Evolutionary conservation across 1,140 invertebrate species (phyloP).

Genomic region (Artemia franciscana): DNA sequence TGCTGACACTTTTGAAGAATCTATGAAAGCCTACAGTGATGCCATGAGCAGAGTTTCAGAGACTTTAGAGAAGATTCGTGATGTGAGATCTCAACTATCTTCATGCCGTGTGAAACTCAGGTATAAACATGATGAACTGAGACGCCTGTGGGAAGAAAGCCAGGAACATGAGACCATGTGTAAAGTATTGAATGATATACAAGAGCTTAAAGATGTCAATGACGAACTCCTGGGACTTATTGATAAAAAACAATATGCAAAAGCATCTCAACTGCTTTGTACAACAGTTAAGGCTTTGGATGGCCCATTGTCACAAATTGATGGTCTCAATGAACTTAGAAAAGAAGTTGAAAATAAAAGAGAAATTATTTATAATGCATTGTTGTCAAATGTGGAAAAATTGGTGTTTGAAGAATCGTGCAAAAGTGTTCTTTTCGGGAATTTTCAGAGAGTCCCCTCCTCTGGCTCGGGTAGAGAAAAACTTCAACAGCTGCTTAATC

Average conservation of each 20-base stretch:
- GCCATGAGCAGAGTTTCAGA: neutral
- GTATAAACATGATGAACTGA: neutral
- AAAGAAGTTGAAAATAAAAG: neutral
- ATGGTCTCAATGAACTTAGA: neutral
- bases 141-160: neutral
- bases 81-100: neutral
- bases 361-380: neutral
- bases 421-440: neutral
- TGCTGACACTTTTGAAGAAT: neutral
- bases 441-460: neutral
- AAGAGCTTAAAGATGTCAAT: neutral
- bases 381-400: neutral
- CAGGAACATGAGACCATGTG: neutral
- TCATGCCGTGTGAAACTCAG: neutral
- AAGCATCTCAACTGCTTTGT: neutral
- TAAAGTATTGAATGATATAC: neutral
- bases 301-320: neutral
- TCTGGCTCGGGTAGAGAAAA: neutral
- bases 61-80: neutral
- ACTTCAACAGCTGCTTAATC: neutral
- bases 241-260: neutral
- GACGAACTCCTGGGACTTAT: neutral
- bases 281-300: neutral
- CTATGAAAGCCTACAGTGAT: neutral
- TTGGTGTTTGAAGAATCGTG: neutral